Conservation (phyloP, 1,140 invertebrate species). For the Elysia chlorotica region DNA sequence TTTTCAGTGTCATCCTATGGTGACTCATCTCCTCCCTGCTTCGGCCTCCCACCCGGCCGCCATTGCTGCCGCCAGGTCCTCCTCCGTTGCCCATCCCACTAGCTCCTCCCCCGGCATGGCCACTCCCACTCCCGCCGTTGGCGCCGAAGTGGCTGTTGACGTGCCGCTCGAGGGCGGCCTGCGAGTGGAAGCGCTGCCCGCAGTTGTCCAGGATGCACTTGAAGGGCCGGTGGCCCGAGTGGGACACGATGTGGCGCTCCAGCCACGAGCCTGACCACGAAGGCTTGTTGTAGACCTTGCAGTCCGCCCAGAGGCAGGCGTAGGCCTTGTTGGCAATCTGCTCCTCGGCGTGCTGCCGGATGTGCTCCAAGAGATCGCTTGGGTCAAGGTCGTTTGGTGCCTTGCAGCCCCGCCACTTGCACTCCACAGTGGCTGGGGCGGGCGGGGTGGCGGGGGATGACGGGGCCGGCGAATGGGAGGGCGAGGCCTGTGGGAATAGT, state of each 20-base stretch:
- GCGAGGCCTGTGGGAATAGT: conserved; percentile 5
- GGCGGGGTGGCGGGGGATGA: neutral
- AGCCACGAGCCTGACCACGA: conserved; percentile 92
- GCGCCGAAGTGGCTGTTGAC: conserved; percentile 87
- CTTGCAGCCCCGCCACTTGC: conserved; percentile 85
- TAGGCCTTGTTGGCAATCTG: conserved; percentile 81
- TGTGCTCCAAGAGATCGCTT: conserved; percentile 83
- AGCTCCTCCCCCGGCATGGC: no score
- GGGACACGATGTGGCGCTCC: conserved; percentile 87
- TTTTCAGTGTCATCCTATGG: conserved; percentile 83
- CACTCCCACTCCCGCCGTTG: conserved; percentile 59
- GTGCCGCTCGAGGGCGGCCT: conserved; percentile 86
- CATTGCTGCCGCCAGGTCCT: no score
- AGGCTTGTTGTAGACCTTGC: conserved; percentile 90
- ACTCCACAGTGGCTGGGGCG: conserved; percentile 57
- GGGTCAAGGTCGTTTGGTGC: conserved; percentile 71
- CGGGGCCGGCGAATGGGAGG: conserved; percentile 1
- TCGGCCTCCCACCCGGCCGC: conserved; percentile 61
- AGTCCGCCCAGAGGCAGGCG: conserved; percentile 88
- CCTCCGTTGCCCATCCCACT: no score
- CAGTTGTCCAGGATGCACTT: conserved; percentile 94
- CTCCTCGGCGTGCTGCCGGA: conserved; percentile 84
- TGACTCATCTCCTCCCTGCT: conserved; percentile 65
- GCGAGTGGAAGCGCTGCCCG: conserved; percentile 86
- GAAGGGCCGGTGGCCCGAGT: conserved; percentile 89